phyloP scores from a whole-genome alignment of 2,888 invertebrate species.

The Parascotia fuliginaria region DNA sequence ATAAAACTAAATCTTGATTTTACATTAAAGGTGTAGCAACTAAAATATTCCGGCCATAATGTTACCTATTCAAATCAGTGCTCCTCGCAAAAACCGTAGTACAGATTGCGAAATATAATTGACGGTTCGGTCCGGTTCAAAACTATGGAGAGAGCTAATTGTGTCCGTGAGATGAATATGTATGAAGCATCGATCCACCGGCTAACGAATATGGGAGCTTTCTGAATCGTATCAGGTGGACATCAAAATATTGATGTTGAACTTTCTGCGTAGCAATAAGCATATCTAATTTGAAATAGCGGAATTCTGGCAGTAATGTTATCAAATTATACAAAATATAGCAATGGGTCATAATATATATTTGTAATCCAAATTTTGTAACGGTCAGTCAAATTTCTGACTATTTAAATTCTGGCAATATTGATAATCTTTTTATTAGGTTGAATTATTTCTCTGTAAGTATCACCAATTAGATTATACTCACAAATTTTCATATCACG shows the following conservation, averaged over 20 bases:
- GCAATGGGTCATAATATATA: neutral
- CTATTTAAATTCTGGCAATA: too few relatives aligned
- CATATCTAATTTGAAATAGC: too few relatives aligned
- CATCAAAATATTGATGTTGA: conserved; percentile 41
- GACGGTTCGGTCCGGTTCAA: conserved; percentile 60
- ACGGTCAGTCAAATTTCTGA: too few relatives aligned
- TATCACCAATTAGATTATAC: too few relatives aligned
- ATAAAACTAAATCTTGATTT: conserved; percentile 7
- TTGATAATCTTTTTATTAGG: too few relatives aligned
- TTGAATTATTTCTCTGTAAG: too few relatives aligned
- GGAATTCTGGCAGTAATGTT: too few relatives aligned
- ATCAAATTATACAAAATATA: too few relatives aligned
- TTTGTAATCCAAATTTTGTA: too few relatives aligned
- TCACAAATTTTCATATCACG: too few relatives aligned
- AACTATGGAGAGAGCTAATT: conserved; percentile 64
- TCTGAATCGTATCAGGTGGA: conserved; percentile 40
- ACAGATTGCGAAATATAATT: conserved; percentile 72
- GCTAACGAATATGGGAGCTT: conserved; percentile 47
- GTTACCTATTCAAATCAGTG: conserved; percentile 58
- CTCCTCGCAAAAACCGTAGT: conserved; percentile 63
- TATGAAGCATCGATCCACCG: conserved; percentile 64
- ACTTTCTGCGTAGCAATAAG: conserved; percentile 1
- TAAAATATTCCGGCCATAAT: conserved; percentile 49
- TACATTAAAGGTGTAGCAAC: conserved; percentile 27
- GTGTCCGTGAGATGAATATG: conserved; percentile 73